Evolutionary conservation across 2,888 invertebrate genomes (phyloP), one percentile per base, ranked within the genome.

Genomic region (Opisthograptis luteolata): DNA sequence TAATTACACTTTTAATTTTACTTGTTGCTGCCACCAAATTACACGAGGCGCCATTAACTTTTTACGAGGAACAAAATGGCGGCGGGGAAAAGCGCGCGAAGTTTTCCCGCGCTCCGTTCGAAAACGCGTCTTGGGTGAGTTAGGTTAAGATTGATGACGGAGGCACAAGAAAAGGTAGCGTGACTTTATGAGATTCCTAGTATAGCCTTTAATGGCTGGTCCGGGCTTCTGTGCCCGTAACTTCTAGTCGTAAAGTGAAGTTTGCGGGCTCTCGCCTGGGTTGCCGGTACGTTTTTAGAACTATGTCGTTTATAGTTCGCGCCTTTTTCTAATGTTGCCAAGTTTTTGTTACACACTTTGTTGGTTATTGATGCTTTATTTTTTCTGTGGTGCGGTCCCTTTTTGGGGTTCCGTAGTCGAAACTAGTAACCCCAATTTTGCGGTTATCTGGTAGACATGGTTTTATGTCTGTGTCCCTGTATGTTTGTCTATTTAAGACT

Each of bases 31-130:
- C 67, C 74, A 66, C 75, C 70, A 78, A 84, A 86, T 83, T 82
- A 81, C 80, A 69, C 55, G 76, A 64, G 71, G 73, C 67, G 73
- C 73, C 73, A 84, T 87, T 87, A 87, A 84, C 81, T 83, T 84
- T 88, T 88, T 87, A 87, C 84, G 87, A 79, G 68, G 72, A 77
- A 81, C 84, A 79, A 86, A 88, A 87, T 87, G 84, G 84, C 81
- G 76, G 69, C 69, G 66, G 65, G 9, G 72, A 70, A 78, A 76
- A 74, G 71, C 66, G 68, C 52, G 61, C 69, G 62, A 68, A 70
- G 58, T 62, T 68, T 65, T 52, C 43, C 42, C 51, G 19, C 35
- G 58, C 49, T 43, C 54, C 47, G 51, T 54, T 36, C 62, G 39
- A 79, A 70, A 73, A 66, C 72, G 55, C 34, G 58, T 65, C 70